Percentiles rank a stretch among this genome's conserved stretches.
phyloP scores from a whole-genome alignment of 2,888 invertebrate genomes.

The Mongoloraphidia duomilia region DNA sequence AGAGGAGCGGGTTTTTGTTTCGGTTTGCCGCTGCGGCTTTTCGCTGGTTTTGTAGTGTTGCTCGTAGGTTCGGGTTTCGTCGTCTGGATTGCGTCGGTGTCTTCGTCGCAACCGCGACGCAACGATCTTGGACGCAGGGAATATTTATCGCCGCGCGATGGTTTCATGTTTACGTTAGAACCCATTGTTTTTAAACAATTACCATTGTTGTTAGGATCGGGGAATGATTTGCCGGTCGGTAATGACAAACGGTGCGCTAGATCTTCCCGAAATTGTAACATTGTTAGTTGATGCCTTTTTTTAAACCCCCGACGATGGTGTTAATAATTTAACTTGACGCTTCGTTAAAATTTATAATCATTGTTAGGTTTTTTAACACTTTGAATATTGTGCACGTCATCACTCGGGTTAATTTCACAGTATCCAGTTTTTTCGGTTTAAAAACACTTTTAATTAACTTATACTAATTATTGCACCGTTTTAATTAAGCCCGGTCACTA shows the following conservation, averaged over 20 bases:
- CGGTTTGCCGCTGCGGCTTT: conserved; percentile 16
- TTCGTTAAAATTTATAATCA: too few species aligned
- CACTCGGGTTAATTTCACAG: too few species aligned
- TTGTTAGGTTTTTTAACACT: too few species aligned
- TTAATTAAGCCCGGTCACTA: too few species aligned
- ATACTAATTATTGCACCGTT: too few species aligned
- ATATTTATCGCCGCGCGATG: conserved; percentile 26
- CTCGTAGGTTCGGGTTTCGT: not conserved
- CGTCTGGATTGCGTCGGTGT: not conserved
- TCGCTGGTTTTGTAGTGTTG: conserved; percentile 6
- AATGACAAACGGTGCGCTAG: conserved; percentile 25
- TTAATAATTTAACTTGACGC: too few species aligned
- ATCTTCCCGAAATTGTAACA: conserved; percentile 26
- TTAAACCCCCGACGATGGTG: too few species aligned
- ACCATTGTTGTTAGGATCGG: conserved; percentile 28
- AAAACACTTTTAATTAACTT: too few species aligned
- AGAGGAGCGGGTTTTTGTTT: conserved; percentile 36
- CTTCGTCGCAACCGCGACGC: conserved; percentile 16
- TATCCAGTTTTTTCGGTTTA: too few species aligned
- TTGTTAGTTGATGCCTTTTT: not conserved
- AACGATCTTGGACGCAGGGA: conserved; percentile 27
- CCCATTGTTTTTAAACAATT: conserved; percentile 18
- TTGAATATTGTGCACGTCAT: too few species aligned
- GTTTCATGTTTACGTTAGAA: not conserved
- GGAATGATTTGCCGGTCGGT: conserved; percentile 18